Evolutionary conservation across 2,797 vertebrate genomes (phyloP).

Genomic region (Sparidentex hasta): DNA sequence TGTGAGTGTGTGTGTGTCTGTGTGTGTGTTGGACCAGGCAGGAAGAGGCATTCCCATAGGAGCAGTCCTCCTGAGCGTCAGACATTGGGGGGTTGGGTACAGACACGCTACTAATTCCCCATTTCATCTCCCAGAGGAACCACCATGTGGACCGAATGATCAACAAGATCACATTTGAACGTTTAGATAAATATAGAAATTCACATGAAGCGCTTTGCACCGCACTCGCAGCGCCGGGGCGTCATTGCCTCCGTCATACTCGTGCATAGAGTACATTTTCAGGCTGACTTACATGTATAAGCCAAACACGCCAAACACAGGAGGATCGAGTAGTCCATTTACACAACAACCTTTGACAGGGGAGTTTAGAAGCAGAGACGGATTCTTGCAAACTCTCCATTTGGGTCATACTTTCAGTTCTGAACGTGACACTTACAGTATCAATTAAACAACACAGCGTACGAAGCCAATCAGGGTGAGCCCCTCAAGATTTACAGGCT

Average conservation of each 20-base stretch:
- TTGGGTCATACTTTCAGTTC: background rate
- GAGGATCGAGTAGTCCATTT: background rate
- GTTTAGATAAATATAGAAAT: constrained; percentile 53
- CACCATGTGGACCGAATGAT: constrained; percentile 45
- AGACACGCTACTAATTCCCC: constrained; percentile 61
- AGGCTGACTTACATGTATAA: background rate
- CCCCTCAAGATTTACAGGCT: background rate
- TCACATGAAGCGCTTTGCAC: constrained; percentile 12
- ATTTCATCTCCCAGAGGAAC: constrained; percentile 66
- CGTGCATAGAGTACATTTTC: background rate
- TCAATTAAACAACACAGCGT: background rate
- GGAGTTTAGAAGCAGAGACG: background rate
- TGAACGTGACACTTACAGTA: background rate
- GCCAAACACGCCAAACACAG: background rate
- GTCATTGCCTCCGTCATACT: background rate
- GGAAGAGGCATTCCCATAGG: constrained; percentile 79
- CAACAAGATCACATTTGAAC: constrained; percentile 38
- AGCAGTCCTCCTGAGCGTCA: constrained; percentile 76
- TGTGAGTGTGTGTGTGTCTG: constrained; percentile 41
- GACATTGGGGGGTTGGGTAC: constrained; percentile 72
- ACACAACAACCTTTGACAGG: background rate
- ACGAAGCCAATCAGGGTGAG: background rate
- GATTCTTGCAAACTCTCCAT: background rate
- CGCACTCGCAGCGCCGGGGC: background rate
- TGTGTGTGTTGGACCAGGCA: constrained; percentile 58